Conservation (phyloP, 2,113 vertebrate genomes). For the Oncorhynchus kisutch region DNA sequence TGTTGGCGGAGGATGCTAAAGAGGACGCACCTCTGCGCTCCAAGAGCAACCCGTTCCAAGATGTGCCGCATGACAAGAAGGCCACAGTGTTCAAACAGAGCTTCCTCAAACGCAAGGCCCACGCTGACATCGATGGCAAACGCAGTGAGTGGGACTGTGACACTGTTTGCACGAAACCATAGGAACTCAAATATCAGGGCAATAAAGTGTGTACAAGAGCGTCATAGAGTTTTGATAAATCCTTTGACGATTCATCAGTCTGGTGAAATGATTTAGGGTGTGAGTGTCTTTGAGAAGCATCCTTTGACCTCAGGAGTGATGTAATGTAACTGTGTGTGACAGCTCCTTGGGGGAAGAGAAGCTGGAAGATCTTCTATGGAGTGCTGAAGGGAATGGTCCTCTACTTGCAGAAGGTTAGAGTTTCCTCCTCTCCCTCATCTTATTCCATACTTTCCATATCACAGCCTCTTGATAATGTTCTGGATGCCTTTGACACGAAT, state of each 20-base stretch:
- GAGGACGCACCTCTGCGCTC: conserved; percentile 60
- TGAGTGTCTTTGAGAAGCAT: neutral
- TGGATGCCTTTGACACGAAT: too few relatives aligned
- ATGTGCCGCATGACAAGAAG: conserved; percentile 74
- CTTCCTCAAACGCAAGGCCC: conserved; percentile 82
- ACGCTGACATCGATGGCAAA: conserved; percentile 85
- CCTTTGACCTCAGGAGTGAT: neutral
- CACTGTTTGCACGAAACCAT: neutral
- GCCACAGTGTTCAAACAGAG: conserved; percentile 80
- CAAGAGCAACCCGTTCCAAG: conserved; percentile 79
- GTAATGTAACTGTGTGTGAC: conserved; percentile 23
- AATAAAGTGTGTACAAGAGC: neutral
- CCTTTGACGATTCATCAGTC: neutral
- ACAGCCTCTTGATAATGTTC: neutral
- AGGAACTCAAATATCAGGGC: neutral
- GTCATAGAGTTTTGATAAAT: neutral
- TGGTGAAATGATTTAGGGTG: neutral
- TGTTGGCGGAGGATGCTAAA: conserved; percentile 47
- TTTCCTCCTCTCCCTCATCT: neutral
- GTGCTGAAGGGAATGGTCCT: conserved; percentile 87
- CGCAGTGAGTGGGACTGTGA: conserved; percentile 81
- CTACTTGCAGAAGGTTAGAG: conserved; percentile 84
- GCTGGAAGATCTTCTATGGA: conserved; percentile 88
- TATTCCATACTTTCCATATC: neutral
- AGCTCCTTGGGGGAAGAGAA: conserved; percentile 88